Evolutionary conservation across 2,113 vertebrate genomes (phyloP), one percentile per base, ranked within the genome.

Genomic region (Sorex araneus): DNA sequence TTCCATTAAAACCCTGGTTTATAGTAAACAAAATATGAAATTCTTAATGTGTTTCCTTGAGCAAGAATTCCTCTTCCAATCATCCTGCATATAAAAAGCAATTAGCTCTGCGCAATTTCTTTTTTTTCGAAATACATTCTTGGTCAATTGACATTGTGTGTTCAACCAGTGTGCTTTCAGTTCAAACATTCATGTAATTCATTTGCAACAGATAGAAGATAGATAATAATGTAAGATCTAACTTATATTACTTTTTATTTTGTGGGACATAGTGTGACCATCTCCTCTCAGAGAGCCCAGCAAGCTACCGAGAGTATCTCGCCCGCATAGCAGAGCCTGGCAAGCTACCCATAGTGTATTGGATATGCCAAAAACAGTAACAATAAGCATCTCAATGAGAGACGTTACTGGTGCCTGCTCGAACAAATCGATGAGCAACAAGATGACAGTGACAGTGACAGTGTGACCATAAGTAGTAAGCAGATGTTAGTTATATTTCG

Each of bases 251-350:
- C 78, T 69, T 92, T 94, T 90, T 84, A 84, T 77, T 90, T 90
- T 69, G 23, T 85, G 87, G 45, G 47, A 60, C 57, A 97, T 97
- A 95, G 80, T 67, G 96, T 82, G 94, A 90, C 63, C 21, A 80
- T 60, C 40, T 40, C 40, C 4, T 40, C 40, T 40, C 40, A 7
- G 40, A 40, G 40, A 40, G 40, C 40, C 40, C 7, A 40, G 40
- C 40, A 4, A 40, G 40, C 40, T 40, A 40, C 40, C 40, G 40
- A 40, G 40, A 40, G 40, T 40, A 40, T 40, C 40, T 40, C 7
- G 40, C 40, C 40, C 40, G 40, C 40, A 40, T 7, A 7, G 7
- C 40, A 40, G 7, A 7, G 40, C 40, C 40, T 40, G 40, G 40
- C 40, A 40, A 40, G 40, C 7, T 3, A 40, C 40, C n/a, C n/a